A percentile compares a stretch with the other conserved stretches of the same genome.
Evolutionary conservation across 2,113 vertebrate species (phyloP).

Genomic region (Herpailurus yagouaroundi): DNA sequence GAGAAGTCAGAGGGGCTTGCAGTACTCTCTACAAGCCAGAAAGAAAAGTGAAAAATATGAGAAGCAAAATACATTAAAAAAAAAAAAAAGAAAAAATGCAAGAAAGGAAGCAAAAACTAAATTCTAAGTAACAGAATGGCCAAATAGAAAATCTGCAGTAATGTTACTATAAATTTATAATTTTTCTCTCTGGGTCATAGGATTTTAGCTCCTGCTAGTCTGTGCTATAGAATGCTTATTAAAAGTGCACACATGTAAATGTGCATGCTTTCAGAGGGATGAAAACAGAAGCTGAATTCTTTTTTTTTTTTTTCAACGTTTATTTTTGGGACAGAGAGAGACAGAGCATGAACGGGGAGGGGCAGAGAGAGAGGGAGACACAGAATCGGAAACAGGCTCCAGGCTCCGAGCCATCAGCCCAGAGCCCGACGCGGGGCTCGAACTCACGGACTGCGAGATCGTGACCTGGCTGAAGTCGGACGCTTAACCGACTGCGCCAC

Average conservation of each 20-base stretch:
- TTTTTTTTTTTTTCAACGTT: too few species aligned
- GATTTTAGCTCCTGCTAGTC: background rate
- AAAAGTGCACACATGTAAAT: background rate
- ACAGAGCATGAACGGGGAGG: too few species aligned
- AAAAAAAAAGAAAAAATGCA: background rate
- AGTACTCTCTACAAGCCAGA: background rate
- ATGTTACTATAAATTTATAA: background rate
- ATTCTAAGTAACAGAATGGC: background rate
- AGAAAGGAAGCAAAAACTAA: background rate
- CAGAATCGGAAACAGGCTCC: too few species aligned
- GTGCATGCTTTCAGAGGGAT: background rate
- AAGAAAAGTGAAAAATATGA: background rate
- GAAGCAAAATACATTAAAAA: background rate
- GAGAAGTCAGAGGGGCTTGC: background rate
- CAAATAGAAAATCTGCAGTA: background rate
- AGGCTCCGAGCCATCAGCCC: too few species aligned
- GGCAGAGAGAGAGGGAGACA: too few species aligned
- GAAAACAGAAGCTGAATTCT: background rate
- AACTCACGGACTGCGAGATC: too few species aligned
- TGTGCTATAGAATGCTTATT: background rate
- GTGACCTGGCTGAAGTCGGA: too few species aligned
- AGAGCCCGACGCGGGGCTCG: too few species aligned
- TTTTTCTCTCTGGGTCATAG: background rate
- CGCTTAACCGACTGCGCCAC: too few species aligned
- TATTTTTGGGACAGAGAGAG: too few species aligned